A percentile compares a stretch with the other conserved stretches of the same genome.
Conservation (phyloP, 2,888 invertebrate species). For the Agrochola lychnidis region DNA sequence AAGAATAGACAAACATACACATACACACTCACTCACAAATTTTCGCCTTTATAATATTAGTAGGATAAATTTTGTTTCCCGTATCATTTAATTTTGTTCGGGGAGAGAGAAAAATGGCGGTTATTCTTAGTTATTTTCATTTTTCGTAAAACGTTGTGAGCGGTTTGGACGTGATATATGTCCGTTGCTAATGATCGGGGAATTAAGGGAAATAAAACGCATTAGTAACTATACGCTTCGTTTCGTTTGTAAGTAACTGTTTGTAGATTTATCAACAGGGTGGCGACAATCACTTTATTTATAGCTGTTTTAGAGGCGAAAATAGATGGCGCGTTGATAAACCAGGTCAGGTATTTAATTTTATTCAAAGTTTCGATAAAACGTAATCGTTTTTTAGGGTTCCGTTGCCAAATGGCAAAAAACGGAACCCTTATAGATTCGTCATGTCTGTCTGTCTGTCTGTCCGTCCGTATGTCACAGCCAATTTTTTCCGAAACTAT, state of each 20-base stretch:
- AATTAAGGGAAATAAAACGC: constrained; percentile 53
- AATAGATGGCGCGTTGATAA: constrained; percentile 27
- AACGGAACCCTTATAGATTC: too few relatives aligned
- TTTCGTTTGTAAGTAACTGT: constrained; percentile 23
- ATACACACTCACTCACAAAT: too few relatives aligned
- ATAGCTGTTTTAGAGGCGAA: constrained; percentile 34
- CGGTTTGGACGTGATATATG: constrained; percentile 54
- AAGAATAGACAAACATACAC: too few relatives aligned
- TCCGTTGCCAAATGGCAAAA: too few relatives aligned
- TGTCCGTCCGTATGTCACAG: too few relatives aligned
- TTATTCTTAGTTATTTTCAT: constrained; percentile 54
- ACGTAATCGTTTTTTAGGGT: not conserved
- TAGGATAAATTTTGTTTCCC: constrained; percentile 56
- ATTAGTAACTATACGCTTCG: constrained; percentile 34
- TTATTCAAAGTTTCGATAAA: constrained; percentile 13
- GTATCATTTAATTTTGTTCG: constrained; percentile 49
- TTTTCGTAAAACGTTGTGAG: constrained; percentile 53
- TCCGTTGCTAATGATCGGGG: constrained; percentile 51
- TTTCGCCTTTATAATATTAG: too few relatives aligned
- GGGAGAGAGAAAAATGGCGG: constrained; percentile 48
- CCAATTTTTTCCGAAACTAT: too few relatives aligned
- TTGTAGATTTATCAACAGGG: constrained; percentile 29
- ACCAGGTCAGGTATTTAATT: constrained; percentile 12
- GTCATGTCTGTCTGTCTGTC: too few relatives aligned
- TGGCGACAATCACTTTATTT: constrained; percentile 26